phyloP scores from a whole-genome alignment of 2,888 invertebrate genomes.

The Lithophane leautieri region DNA sequence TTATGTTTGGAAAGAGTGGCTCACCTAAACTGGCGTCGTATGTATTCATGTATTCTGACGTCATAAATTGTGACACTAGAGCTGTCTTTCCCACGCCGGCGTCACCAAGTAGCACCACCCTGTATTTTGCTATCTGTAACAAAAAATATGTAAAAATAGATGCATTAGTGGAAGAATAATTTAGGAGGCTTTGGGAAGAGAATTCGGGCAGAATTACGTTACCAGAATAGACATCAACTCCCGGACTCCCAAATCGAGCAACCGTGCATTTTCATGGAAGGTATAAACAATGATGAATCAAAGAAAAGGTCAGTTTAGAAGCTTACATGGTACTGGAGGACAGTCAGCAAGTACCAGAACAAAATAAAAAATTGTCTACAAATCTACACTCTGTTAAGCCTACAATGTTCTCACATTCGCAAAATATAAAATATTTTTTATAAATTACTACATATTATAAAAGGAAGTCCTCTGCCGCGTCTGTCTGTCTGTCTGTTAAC shows the following conservation, averaged over 20 bases:
- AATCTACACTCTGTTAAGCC: no score
- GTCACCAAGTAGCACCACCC: slow-evolving; percentile 95
- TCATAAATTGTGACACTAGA: slow-evolving; percentile 97
- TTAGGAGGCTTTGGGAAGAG: background rate
- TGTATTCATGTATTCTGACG: slow-evolving; percentile 98
- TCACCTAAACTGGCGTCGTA: slow-evolving; percentile 97
- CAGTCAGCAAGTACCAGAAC: no score
- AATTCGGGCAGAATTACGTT: background rate
- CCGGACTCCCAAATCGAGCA: background rate
- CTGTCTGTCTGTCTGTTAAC: no score
- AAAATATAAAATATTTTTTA: no score
- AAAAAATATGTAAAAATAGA: slow-evolving; percentile 37
- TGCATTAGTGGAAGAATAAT: slow-evolving; percentile 8
- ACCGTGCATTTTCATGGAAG: background rate
- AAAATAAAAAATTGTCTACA: no score
- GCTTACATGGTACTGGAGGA: background rate
- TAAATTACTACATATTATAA: no score
- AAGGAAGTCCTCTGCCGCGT: no score
- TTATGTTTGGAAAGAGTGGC: slow-evolving; percentile 68
- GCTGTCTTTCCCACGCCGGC: slow-evolving; percentile 97
- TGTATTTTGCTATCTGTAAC: slow-evolving; percentile 92
- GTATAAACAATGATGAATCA: background rate
- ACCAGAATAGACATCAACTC: background rate
- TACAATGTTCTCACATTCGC: no score
- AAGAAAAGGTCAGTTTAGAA: background rate